Evolutionary conservation across 2,888 invertebrate species (phyloP), one percentile per base, ranked within the genome.

Genomic region (Resseliella maxima): DNA sequence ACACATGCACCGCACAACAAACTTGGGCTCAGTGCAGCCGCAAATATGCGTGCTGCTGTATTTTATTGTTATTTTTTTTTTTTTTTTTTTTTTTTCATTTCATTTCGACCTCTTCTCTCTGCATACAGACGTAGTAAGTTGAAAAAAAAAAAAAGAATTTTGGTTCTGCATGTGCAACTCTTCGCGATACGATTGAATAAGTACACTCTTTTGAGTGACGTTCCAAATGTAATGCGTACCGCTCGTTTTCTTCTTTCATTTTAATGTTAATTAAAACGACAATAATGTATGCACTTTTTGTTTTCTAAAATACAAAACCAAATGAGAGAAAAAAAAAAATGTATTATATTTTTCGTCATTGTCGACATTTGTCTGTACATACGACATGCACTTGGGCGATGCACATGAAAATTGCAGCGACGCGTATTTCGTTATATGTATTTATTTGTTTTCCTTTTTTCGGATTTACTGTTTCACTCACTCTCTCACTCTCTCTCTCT

Each of bases 191-290:
- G 38, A 38, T 83, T 38, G 38, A 83, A 83, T 83, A 38, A 38
- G 83, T 83, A 38, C 24, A 83, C 38, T 83, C 38, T 38, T 83
- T 83, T 83, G 83, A 83, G 38, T 83, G 38, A 83, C 83, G 83
- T 83, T 38, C 38, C 38, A 38, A 83, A 83, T 83, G 38, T 83
- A 83, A 38, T 83, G 83, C 83, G 83, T 83, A 38, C 83, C n/a
- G 24, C 24, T 83, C 24, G 38, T 83, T 83, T 38, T 83, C 38
- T 83, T 83, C 83, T 83, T 83, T 83, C 83, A 83, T 83, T 83
- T 83, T 83, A 83, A 83, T 83, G 83, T 83, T 83, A 83, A 83
- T 83, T 83, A 38, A 83, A 83, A 83, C 83, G 83, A 83, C 36
- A 83, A 83, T 83, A 83, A 83, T 83, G 38, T 38, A 83, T 83